Percentiles rank a stretch among this genome's conserved stretches.
Evolutionary conservation across 2,888 invertebrate genomes (phyloP).

Genomic region (Petrolisthes manimaculis): DNA sequence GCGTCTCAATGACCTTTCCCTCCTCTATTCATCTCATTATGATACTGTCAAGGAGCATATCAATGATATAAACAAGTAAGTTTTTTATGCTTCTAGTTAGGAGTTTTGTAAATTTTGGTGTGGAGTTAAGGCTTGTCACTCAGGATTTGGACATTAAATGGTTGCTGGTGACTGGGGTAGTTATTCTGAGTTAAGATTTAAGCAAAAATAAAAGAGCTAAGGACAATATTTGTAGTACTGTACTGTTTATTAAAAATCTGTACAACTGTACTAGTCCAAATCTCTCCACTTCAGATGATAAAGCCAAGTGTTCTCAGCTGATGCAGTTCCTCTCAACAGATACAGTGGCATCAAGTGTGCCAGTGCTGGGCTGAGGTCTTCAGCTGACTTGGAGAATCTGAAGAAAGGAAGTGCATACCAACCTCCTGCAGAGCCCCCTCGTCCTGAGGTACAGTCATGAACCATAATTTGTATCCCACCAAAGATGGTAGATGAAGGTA

Average conservation of each 20-base stretch:
- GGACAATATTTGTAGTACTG: no score
- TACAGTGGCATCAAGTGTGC: constrained; percentile 38
- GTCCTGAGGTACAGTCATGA: constrained; percentile 12
- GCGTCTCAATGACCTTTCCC: constrained; percentile 21
- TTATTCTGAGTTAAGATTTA: no score
- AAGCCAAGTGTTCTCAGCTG: no score
- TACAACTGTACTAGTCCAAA: no score
- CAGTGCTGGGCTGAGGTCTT: constrained; percentile 1
- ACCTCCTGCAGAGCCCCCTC: constrained; percentile 18
- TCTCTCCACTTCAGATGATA: no score
- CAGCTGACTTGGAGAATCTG: constrained; percentile 29
- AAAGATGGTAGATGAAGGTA: neutral
- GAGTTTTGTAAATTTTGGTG: no score
- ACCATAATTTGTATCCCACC: neutral
- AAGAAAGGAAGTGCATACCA: constrained; percentile 35
- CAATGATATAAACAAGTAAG: neutral
- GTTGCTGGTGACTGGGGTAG: no score
- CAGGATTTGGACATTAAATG: no score
- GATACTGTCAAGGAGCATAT: constrained; percentile 35
- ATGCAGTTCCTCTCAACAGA: constrained; percentile 7
- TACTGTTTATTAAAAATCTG: no score
- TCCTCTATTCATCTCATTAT: constrained; percentile 40
- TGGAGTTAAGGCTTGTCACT: no score
- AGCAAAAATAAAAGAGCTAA: no score
- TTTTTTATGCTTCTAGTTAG: neutral